Evolutionary conservation across 1,140 invertebrate species (phyloP), one percentile per base, ranked within the genome.

Genomic region (Mycetomoellerius zeteki): DNA sequence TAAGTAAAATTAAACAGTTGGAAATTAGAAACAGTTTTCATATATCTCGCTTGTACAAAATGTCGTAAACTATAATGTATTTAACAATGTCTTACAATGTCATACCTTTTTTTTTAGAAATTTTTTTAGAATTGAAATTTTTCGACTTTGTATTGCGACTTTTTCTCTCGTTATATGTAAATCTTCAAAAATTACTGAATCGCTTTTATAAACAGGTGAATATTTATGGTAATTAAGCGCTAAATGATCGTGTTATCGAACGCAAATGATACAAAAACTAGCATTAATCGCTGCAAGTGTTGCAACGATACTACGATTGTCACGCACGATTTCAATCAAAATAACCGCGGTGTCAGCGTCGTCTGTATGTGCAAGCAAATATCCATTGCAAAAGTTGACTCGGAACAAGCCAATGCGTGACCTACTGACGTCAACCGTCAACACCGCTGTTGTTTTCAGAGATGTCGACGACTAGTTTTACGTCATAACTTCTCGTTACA

Each of bases 251-350:
- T 16, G n/a, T 52, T 60, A 37, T 64, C 37, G 43, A 47, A 30
- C 65, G n/a, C 37, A 24, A 50, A 50, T 84, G 72, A 60, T 75
- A 60, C 62, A 73, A 50, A 73, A 84, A 84, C 19, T 10, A 14
- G 27, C 52, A 27, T 56, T 69, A 75, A 71, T 50, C 30, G 62
- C n/a, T 19, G 77, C 77, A 69, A 3, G 80, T 82, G 54, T 60
- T 73, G 69, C 67, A 84, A 75, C 80, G 33, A 47, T 72, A 30
- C 37, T 58, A 43, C 33, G 52, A 62, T 62, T n/a, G 80, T 84
- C 54, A 84, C 69, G 80, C 67, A 47, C 80, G 72, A 84, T 84
- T 84, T 84, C 80, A 33, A 54, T 84, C 80, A 84, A 84, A 84
- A 84, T 84, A 84, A 82, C 69, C 52, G 12, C 69, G n/a, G 27